A percentile compares a stretch with the other conserved stretches of the same genome.
phyloP scores from a whole-genome alignment of 2,113 vertebrate species.

The Megaceryle maxima region DNA sequence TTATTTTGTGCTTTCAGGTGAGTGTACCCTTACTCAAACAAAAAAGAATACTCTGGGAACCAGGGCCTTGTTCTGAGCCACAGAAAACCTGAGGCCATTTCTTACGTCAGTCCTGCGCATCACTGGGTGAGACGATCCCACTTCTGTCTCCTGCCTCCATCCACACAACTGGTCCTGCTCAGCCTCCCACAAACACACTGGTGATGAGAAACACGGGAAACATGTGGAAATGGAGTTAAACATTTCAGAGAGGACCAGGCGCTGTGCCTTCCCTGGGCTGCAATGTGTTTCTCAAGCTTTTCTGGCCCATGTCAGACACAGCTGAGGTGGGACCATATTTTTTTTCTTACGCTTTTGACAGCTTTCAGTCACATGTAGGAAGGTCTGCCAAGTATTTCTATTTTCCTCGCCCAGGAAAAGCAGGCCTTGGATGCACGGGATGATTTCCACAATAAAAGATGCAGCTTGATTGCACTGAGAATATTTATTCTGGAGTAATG shows the following conservation, averaged over 20 bases:
- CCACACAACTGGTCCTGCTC: neutral
- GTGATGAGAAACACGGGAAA: neutral
- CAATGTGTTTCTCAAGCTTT: neutral
- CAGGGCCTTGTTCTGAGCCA: neutral
- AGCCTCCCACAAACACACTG: fast-evolving
- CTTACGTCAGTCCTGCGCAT: fast-evolving
- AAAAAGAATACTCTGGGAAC: too few species aligned
- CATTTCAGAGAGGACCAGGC: neutral
- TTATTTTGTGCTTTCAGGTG: fast-evolving
- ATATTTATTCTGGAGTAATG: neutral
- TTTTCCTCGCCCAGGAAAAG: neutral
- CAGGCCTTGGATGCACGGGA: neutral
- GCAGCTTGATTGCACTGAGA: neutral
- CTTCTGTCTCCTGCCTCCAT: neutral
- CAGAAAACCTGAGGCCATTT: fast-evolving
- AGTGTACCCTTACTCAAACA: too few species aligned
- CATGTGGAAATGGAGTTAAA: neutral
- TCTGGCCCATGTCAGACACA: neutral
- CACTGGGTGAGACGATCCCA: fast-evolving
- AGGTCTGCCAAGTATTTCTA: neutral
- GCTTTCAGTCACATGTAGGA: neutral
- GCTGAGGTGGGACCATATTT: neutral
- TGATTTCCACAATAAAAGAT: neutral
- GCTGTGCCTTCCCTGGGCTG: neutral
- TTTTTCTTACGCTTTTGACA: neutral